Percentiles rank a stretch among this genome's conserved stretches.
Conservation (phyloP, 2,888 invertebrate species). For the Sericinus montela region DNA sequence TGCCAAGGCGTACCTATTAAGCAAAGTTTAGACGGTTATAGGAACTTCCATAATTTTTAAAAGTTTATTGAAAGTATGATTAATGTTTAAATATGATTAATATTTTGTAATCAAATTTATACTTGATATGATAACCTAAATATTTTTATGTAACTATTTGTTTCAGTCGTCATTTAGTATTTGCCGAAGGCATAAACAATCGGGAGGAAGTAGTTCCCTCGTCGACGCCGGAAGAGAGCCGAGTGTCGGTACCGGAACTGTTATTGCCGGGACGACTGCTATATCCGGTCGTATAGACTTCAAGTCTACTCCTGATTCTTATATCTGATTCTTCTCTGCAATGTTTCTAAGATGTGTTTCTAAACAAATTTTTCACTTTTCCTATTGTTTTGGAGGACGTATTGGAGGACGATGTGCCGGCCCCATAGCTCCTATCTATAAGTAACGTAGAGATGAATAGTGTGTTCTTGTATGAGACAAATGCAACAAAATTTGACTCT, state of each 20-base stretch:
- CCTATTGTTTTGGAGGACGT: no score
- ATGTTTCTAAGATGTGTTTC: not conserved
- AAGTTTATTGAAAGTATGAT: no score
- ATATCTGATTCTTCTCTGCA: not conserved
- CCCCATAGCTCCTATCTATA: no score
- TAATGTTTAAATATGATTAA: no score
- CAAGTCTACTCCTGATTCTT: constrained; percentile 43
- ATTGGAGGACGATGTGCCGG: no score
- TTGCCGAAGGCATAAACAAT: constrained; percentile 72
- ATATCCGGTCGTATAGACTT: constrained; percentile 70
- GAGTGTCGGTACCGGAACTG: constrained; percentile 76
- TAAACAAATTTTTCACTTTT: no score
- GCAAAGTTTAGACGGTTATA: no score
- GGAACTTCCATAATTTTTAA: no score
- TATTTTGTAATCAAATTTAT: not conserved
- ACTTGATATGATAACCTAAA: constrained; percentile 7
- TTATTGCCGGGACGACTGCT: constrained; percentile 75
- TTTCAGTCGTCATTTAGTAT: constrained; percentile 38
- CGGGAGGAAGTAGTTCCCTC: constrained; percentile 63
- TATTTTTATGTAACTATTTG: constrained; percentile 8
- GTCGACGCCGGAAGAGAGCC: constrained; percentile 65
- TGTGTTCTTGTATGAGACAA: no score
- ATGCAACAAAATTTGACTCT: no score
- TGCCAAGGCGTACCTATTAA: no score
- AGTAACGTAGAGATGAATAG: no score